Base-by-base conservation (phyloP, 2,888 invertebrate genomes). In the Cetonia aurata region DNA sequence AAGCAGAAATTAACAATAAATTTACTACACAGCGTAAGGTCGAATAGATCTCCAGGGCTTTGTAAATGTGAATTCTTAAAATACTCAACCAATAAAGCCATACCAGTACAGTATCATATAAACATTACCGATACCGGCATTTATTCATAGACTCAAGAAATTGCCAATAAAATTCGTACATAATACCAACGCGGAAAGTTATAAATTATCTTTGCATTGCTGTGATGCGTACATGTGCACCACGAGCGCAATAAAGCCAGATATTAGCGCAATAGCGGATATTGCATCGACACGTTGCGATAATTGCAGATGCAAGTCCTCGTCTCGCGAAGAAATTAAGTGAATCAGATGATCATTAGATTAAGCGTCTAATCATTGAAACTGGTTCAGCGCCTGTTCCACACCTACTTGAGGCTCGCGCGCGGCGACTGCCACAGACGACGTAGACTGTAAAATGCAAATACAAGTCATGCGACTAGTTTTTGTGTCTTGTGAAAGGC, bases 341-440 rank as follows among this genome's bases (percentile, higher is more conserved):
- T 65, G 62, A 65, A 50, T 65, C 62, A 50, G 62, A 50, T 65
- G 62, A 65, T 41, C 62, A 37, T 65, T 65, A 50, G 50, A 50
- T 65, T 52, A 65, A 33, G 62, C 41, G 50, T 65, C 50, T 65
- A 52, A 65, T 50, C 50, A 65, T 65, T 52, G 50, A 37, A 65
- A 65, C 62, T 65, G 62, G 62, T 41, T 50, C 50, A 65, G 41
- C 50, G 48, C 37, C 15, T 37, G 31, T 15, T 25, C 25, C 44
- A 59, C 59, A 42, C 17, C 59, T 37, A 44, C n/a, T 25, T 4
- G 25, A 4, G 25, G 6, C 53, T 56, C 6, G 42, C 44, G 17
- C 33, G 33, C 50, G 62, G 50, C 15, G 33, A 65, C 46, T 60
- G 31, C 25, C 31, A 15, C 62, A 65, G 50, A 62, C 62, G 17